These are phyloP conservation scores for Drosophila recens DNA, from an alignment of 2,888 invertebrate genomes.

Conservation along the genomic window DNA sequence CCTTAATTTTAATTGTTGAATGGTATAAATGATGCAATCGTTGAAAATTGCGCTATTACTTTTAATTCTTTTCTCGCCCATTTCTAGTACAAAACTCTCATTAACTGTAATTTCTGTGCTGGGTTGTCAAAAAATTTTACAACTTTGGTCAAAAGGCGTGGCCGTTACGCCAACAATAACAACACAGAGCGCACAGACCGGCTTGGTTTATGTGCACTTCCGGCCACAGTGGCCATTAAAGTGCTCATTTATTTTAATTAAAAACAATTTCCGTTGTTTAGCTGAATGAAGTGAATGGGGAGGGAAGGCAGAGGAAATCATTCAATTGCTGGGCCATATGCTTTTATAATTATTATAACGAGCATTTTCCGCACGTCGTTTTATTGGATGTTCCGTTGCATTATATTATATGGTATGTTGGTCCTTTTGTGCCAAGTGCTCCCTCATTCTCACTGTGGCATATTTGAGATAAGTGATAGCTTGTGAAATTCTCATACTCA, in stretches of 20 bases:
- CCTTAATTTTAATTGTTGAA: not conserved
- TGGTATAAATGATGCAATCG: not conserved
- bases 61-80: slow-evolving; percentile 1
- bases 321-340: slow-evolving; percentile 52
- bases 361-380: slow-evolving; percentile 51
- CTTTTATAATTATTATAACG: slow-evolving; percentile 52
- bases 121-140: slow-evolving; percentile 27
- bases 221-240: slow-evolving; percentile 51
- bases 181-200: not conserved
- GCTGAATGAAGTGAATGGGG: slow-evolving; percentile 11
- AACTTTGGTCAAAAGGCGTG: slow-evolving; percentile 6
- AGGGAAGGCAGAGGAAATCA: slow-evolving; percentile 46
- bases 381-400: slow-evolving; percentile 29
- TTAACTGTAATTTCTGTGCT: slow-evolving; percentile 35
- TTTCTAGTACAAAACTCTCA: slow-evolving; percentile 10
- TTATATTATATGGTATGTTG: slow-evolving; percentile 8
- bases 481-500: slow-evolving; percentile 7
- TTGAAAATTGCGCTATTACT: not conserved
- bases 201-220: slow-evolving; percentile 50
- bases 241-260: slow-evolving; percentile 72
- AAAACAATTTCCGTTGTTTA: slow-evolving; percentile 70
- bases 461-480: slow-evolving; percentile 39
- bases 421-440: slow-evolving; percentile 41
- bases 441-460: slow-evolving; percentile 38
- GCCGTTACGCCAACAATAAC: slow-evolving; percentile 2